Conservation (phyloP, 2,888 invertebrate species). For the Hetaerina titia region DNA sequence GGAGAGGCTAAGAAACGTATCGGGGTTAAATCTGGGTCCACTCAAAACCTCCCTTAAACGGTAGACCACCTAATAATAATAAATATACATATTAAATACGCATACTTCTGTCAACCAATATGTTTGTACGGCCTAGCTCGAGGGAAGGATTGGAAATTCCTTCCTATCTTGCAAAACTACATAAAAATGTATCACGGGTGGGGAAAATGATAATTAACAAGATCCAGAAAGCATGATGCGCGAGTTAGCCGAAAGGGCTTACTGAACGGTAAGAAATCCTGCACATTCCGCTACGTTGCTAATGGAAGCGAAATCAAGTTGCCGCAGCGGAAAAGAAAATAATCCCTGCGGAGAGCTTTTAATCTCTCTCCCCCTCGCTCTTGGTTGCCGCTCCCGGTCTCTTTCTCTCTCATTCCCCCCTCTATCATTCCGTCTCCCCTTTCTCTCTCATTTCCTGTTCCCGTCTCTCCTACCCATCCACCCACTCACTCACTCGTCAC, state of each 20-base stretch:
- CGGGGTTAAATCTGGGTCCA: no score
- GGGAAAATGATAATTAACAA: neutral
- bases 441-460: neutral
- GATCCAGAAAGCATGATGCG: neutral
- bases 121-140: neutral
- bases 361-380: neutral
- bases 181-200: neutral
- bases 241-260: neutral
- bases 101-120: neutral
- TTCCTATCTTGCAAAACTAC: neutral
- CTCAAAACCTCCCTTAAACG: no score
- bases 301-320: conserved; percentile 17
- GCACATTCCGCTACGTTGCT: neutral
- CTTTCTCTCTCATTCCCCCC: neutral
- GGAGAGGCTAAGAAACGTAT: no score
- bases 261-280: neutral
- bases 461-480: no score
- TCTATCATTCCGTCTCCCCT: neutral
- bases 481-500: no score
- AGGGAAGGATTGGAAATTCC: neutral
- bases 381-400: no score
- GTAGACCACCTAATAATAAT: no score
- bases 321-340: conserved; percentile 11
- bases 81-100: neutral
- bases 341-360: neutral